phyloP scores from a whole-genome alignment of 2,888 invertebrate genomes.

The Zygothrica quintamaculata region DNA sequence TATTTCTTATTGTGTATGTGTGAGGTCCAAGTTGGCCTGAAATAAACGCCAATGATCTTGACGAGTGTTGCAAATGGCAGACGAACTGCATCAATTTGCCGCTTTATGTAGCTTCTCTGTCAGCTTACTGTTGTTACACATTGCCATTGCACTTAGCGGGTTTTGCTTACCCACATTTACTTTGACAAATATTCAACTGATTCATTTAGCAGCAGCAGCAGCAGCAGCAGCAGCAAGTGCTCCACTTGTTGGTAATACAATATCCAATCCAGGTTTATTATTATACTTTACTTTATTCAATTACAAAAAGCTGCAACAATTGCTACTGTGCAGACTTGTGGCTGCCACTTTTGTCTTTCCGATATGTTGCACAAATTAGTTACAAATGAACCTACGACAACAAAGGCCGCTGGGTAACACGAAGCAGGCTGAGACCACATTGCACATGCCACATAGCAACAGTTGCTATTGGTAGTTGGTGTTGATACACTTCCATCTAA shows the following conservation, averaged over 20 bases:
- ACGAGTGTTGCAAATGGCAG: constrained; percentile 37
- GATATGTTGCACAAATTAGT: constrained; percentile 78
- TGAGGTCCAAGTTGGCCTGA: constrained; percentile 58
- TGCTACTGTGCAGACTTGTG: background rate
- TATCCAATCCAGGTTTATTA: too few species aligned
- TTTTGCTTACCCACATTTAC: constrained; percentile 58
- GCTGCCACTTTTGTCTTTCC: constrained; percentile 65
- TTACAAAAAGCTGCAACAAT: too few species aligned
- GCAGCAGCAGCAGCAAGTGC: constrained; percentile 14
- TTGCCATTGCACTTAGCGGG: constrained; percentile 70
- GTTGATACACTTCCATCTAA: constrained; percentile 2
- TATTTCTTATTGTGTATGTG: constrained; percentile 63
- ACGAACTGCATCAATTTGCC: constrained; percentile 70
- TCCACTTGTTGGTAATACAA: constrained; percentile 54
- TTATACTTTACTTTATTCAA: too few species aligned
- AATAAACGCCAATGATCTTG: constrained; percentile 43
- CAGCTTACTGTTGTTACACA: constrained; percentile 72
- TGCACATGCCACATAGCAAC: constrained; percentile 20
- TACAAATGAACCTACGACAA: constrained; percentile 77
- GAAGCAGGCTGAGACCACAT: constrained; percentile 60
- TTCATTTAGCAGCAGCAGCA: constrained; percentile 37
- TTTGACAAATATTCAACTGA: constrained; percentile 66
- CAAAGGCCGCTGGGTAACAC: constrained; percentile 68
- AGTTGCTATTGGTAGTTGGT: constrained; percentile 8
- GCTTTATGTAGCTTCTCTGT: constrained; percentile 66